Conservation (phyloP, 2,113 vertebrate genomes). For the Calyptommatus sinebrachiatus region DNA sequence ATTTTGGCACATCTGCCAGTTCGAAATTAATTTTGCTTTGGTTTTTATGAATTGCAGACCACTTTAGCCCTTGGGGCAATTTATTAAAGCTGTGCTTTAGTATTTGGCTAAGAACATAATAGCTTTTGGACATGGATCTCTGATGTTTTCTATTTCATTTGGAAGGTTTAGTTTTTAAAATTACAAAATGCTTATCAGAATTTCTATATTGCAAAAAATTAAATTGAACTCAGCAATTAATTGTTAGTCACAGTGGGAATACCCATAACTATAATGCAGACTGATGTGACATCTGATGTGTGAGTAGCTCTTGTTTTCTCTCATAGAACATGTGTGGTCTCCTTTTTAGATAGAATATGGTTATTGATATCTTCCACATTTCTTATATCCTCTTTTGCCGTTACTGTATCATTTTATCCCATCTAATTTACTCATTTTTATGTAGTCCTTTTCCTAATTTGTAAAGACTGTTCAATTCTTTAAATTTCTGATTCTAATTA, state of each 20-base stretch:
- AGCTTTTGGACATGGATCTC: constrained; percentile 73
- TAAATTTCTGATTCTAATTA: too few relatives aligned
- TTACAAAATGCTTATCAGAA: constrained; percentile 66
- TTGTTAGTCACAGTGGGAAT: constrained; percentile 38
- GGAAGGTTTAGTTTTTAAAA: constrained; percentile 72
- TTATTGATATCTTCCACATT: too few relatives aligned
- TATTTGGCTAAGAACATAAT: constrained; percentile 80
- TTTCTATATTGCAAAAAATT: constrained; percentile 58
- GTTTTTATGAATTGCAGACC: constrained; percentile 56
- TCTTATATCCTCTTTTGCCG: too few relatives aligned
- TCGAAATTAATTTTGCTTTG: constrained; percentile 64
- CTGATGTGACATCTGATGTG: constrained; percentile 7
- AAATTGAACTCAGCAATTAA: constrained; percentile 57
- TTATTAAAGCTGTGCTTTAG: constrained; percentile 80
- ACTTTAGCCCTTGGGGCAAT: constrained; percentile 44
- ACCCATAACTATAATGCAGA: neutral
- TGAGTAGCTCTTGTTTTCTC: constrained; percentile 36
- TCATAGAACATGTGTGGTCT: constrained; percentile 25
- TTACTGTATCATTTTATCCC: too few relatives aligned
- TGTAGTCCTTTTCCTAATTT: too few relatives aligned
- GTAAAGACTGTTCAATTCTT: too few relatives aligned
- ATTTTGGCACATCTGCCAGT: constrained; percentile 45
- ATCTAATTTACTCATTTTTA: too few relatives aligned
- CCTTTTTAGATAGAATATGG: neutral
- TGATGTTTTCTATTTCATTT: constrained; percentile 72